phyloP scores from a whole-genome alignment of 1,140 invertebrate genomes.

The Bombus affinis region DNA sequence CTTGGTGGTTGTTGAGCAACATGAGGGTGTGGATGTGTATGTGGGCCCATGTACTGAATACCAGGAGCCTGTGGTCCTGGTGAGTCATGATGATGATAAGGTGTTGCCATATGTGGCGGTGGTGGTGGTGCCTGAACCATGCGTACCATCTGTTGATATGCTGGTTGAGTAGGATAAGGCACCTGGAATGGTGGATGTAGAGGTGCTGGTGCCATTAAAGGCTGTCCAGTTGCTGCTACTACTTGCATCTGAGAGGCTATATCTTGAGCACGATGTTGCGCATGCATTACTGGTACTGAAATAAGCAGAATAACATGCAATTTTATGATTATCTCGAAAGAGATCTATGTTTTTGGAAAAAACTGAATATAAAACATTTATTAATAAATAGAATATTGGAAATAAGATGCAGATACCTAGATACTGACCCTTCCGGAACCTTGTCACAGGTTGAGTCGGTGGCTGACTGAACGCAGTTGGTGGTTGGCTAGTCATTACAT shows the following conservation, averaged over 20 bases:
- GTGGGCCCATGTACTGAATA: constrained; percentile 85
- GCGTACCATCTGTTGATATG: constrained; percentile 82
- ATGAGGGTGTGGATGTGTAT: constrained; percentile 80
- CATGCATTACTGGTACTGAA: constrained; percentile 84
- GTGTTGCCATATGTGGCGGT: constrained; percentile 84
- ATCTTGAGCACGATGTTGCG: constrained; percentile 84
- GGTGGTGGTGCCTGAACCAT: constrained; percentile 80
- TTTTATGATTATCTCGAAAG: background rate
- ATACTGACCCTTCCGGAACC: constrained; percentile 82
- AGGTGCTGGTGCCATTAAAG: constrained; percentile 89
- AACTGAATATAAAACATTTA: background rate
- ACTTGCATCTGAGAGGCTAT: constrained; percentile 89
- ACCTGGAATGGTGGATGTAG: constrained; percentile 86
- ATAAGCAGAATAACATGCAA: constrained; percentile 26
- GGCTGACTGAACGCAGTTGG: constrained; percentile 82
- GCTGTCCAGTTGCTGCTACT: constrained; percentile 91
- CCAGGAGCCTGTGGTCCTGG: constrained; percentile 82
- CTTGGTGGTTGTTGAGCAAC: constrained; percentile 83
- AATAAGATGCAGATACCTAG: constrained; percentile 68
- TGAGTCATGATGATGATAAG: constrained; percentile 85
- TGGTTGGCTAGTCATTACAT: constrained; percentile 82
- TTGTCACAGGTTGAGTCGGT: constrained; percentile 80
- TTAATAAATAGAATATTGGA: constrained; percentile 31
- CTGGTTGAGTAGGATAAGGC: constrained; percentile 84
- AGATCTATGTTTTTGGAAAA: background rate